Conservation (phyloP, 2,888 invertebrate genomes). For the Cotesia congregata region DNA sequence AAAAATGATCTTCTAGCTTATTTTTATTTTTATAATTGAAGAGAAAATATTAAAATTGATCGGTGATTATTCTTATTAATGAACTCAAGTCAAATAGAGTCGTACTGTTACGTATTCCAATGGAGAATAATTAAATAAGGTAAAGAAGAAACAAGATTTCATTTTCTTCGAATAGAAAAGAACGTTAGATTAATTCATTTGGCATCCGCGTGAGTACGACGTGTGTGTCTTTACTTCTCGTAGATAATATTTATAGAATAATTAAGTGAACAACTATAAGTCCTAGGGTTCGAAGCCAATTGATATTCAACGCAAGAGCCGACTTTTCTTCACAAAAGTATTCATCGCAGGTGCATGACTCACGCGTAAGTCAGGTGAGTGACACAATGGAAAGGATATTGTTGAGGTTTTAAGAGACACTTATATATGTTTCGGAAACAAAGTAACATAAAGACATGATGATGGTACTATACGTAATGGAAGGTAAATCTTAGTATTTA, state of each 20-base stretch:
- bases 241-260: not conserved
- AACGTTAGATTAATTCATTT: not conserved
- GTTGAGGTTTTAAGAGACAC: not conserved
- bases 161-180: slow-evolving; percentile 3
- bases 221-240: not conserved
- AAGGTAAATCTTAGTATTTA: not conserved
- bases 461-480: not conserved
- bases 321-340: slow-evolving; percentile 5
- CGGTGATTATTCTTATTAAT: too few species aligned
- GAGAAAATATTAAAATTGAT: too few species aligned
- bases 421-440: not conserved
- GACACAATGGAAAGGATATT: slow-evolving; percentile 9
- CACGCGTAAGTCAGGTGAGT: not conserved
- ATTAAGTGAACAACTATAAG: not conserved
- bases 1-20: too few species aligned
- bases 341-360: slow-evolving; percentile 2
- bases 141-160: not conserved
- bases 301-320: slow-evolving; percentile 18
- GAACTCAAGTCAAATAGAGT: too few species aligned
- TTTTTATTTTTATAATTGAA: too few species aligned
- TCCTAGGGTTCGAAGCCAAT: not conserved
- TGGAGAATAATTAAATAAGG: not conserved
- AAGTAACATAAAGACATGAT: not conserved
- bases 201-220: not conserved
- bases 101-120: not conserved